Evolutionary conservation across 2,113 vertebrate genomes (phyloP).

Genomic region (Rhea pennata): DNA sequence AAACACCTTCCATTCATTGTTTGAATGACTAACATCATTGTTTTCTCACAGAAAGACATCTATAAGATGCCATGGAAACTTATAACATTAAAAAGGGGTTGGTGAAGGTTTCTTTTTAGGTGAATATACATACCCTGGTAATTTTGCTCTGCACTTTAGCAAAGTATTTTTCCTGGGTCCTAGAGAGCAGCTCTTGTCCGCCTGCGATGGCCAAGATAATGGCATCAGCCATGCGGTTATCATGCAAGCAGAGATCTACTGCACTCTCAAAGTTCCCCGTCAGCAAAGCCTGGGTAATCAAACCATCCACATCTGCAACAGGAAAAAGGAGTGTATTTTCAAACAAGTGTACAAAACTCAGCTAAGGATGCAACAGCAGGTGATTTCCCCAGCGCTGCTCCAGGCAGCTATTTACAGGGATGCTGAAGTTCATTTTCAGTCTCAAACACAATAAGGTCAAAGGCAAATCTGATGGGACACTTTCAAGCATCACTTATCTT

Average conservation of each 20-base stretch:
- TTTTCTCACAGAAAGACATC: background rate
- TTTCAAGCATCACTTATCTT: background rate
- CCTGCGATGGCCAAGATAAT: conserved; percentile 95
- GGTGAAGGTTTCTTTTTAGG: background rate
- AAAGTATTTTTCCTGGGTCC: conserved; percentile 94
- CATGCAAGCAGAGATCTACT: conserved; percentile 92
- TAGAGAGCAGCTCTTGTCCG: conserved; percentile 88
- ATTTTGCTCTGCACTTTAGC: conserved; percentile 90
- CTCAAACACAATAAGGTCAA: background rate
- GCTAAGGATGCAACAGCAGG: background rate
- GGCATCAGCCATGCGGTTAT: conserved; percentile 95
- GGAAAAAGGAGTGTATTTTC: background rate
- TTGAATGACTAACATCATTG: background rate
- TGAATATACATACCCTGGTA: conserved; percentile 84
- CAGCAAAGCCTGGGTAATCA: conserved; percentile 94
- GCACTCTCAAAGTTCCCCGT: conserved; percentile 92
- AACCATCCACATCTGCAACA: conserved; percentile 89
- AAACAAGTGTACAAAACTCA: background rate
- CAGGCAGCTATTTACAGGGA: background rate
- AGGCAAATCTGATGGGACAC: background rate
- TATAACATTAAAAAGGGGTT: background rate
- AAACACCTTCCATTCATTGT: background rate
- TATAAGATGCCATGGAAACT: background rate
- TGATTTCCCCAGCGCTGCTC: background rate
- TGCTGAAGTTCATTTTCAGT: background rate